These are phyloP conservation scores for Pelvicachromis taeniatus DNA, from an alignment of 2,113 vertebrate species.

Conservation along the genomic window DNA sequence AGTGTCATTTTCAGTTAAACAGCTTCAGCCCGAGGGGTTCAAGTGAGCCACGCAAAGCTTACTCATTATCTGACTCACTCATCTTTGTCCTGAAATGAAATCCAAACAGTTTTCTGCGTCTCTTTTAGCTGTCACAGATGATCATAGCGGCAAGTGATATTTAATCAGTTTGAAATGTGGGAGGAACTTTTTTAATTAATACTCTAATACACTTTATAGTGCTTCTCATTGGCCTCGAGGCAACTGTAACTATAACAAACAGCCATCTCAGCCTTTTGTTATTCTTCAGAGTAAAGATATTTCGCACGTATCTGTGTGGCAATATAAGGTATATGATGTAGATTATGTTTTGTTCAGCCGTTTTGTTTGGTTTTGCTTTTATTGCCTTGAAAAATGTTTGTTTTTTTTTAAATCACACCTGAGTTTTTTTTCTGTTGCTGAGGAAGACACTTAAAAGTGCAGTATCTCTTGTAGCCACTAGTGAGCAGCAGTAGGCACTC, in stretches of 20 bases:
- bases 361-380: neutral
- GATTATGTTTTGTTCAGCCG: neutral
- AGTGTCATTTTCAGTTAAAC: neutral
- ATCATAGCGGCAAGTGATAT: neutral
- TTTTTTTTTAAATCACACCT: neutral
- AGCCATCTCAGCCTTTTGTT: neutral
- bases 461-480: conserved; percentile 47
- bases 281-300: neutral
- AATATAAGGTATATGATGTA: neutral
- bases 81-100: conserved; percentile 5
- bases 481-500: conserved; percentile 32
- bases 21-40: neutral
- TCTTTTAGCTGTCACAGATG: neutral
- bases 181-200: neutral
- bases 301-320: neutral
- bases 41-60: neutral
- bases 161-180: conserved; percentile 6
- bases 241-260: neutral
- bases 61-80: conserved; percentile 5
- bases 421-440: neutral
- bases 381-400: neutral
- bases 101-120: neutral
- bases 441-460: neutral
- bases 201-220: neutral
- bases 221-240: neutral